These are phyloP conservation scores for Lithophane ornitopus DNA, from an alignment of 2,888 invertebrate genomes.

Conservation along the genomic window DNA sequence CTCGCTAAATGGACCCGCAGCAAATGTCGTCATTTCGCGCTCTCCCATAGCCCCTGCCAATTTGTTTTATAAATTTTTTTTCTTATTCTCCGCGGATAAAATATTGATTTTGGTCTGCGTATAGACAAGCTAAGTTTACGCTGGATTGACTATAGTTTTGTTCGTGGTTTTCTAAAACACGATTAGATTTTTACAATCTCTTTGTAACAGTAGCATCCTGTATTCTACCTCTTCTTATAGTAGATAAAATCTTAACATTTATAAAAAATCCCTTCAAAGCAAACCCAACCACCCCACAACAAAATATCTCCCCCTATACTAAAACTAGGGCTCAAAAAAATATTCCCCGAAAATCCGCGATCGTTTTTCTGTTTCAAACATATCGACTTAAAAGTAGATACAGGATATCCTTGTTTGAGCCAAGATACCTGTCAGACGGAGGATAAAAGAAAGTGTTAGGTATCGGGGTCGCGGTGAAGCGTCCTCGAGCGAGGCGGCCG, in stretches of 20 bases:
- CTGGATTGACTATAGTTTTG: neutral
- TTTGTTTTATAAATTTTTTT: conserved; percentile 76
- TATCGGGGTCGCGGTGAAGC: conserved; percentile 74
- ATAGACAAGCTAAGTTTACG: conserved; percentile 16
- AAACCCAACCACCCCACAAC: conserved; percentile 7
- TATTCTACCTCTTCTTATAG: neutral
- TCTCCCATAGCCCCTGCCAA: conserved; percentile 75
- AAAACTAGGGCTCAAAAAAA: conserved; percentile 24
- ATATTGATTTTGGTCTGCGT: conserved; percentile 72
- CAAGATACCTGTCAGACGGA: conserved; percentile 74
- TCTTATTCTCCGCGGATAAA: conserved; percentile 65
- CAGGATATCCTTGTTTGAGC: conserved; percentile 71
- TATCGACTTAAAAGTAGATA: conserved; percentile 70
- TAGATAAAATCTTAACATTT: neutral
- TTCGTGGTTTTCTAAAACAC: conserved; percentile 5
- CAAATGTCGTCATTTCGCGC: conserved; percentile 72
- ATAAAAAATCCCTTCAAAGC: neutral
- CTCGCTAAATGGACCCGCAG: conserved; percentile 81
- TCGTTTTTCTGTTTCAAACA: conserved; percentile 66
- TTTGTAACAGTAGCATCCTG: no score
- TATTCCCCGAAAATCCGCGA: conserved; percentile 25
- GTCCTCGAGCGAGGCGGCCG: conserved; percentile 72
- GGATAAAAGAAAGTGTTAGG: conserved; percentile 74
- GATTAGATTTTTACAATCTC: neutral
- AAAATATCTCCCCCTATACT: conserved; percentile 2